Evolutionary conservation across 2,888 invertebrate genomes (phyloP), one percentile per base, ranked within the genome.

Genomic region (Thereva nobilitata): DNA sequence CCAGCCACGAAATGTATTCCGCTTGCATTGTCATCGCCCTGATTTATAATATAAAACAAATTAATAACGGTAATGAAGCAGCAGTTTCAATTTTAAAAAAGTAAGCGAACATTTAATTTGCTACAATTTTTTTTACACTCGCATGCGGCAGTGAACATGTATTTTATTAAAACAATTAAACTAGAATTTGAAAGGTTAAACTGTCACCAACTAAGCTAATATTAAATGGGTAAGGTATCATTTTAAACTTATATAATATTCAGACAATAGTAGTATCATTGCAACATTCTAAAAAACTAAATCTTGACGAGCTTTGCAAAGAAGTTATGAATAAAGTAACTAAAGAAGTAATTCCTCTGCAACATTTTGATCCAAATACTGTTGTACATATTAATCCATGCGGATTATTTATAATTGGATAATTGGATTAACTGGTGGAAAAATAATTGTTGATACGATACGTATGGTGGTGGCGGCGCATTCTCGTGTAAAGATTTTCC

Each of bases 391-490:
- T 98, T 75, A 97, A 98, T 82, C 98, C 98, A 9, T 97, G 97
- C 75, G 98, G 98, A 61, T 84, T 91, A 52, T 98, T 98, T 79
- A 91, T 95, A 73, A 93, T 97, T 95, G 91, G 93, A 95, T 72
- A 97, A 97, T 83, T 63, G 97, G 97, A 50, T 85, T 97, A 70
- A 99, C 99, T 5, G 99, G 99, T 3, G 89, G 99, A 68, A 99
- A 99, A 84, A 99, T 99, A 76, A 99, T 99, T 76, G 98, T 99
- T 53, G 99, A 99, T 83, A n/a, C n/a, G n/a, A n/a, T n/a, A 99
- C 98, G 38, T 99, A 99, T 80, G 99, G 99, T 67, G 99, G 99
- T 54, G 99, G 99, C 73, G 99, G 99, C 72, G 99, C 99, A 9
- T 99, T 99, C 85, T 97, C 96, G 10, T 99, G 99, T 73, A 99